phyloP scores from a whole-genome alignment of 2,888 invertebrate species.

The Diaperis boleti region DNA sequence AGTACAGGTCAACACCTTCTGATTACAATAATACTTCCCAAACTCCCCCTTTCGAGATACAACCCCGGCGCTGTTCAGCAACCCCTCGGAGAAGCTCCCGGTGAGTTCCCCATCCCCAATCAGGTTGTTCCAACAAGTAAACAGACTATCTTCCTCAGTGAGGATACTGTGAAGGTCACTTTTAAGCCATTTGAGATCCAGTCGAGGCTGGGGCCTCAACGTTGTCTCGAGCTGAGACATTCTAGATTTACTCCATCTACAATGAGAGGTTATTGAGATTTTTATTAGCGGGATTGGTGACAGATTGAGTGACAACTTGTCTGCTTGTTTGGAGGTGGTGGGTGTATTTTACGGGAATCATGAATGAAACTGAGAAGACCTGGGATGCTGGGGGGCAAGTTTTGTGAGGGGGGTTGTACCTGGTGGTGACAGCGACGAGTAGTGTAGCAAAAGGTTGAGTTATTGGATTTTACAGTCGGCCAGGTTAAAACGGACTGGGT shows the following conservation, averaged over 20 bases:
- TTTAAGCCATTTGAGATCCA: constrained; percentile 93
- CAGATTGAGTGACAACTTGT: constrained; percentile 13
- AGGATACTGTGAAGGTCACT: constrained; percentile 81
- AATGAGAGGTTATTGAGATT: constrained; percentile 10
- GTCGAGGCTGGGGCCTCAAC: constrained; percentile 82
- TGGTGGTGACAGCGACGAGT: neutral
- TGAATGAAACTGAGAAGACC: constrained; percentile 12
- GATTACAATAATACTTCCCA: constrained; percentile 80
- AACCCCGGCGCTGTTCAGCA: constrained; percentile 85
- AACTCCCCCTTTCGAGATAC: constrained; percentile 85
- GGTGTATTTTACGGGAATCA: neutral
- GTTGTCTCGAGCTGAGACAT: constrained; percentile 63
- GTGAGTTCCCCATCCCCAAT: constrained; percentile 90
- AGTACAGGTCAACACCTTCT: constrained; percentile 80
- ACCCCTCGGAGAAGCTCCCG: constrained; percentile 79
- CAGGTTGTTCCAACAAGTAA: constrained; percentile 88
- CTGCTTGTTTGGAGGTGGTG: constrained; percentile 9
- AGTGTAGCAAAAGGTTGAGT: neutral
- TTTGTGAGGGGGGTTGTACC: neutral
- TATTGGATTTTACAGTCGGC: neutral
- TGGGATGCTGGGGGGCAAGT: neutral
- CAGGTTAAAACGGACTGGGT: constrained; percentile 10
- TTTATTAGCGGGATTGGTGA: neutral
- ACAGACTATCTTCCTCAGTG: constrained; percentile 79
- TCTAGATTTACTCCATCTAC: constrained; percentile 23